These are phyloP conservation scores for Polypedilum pembai DNA, from an alignment of 1,140 invertebrate species.

Conservation along the genomic window DNA sequence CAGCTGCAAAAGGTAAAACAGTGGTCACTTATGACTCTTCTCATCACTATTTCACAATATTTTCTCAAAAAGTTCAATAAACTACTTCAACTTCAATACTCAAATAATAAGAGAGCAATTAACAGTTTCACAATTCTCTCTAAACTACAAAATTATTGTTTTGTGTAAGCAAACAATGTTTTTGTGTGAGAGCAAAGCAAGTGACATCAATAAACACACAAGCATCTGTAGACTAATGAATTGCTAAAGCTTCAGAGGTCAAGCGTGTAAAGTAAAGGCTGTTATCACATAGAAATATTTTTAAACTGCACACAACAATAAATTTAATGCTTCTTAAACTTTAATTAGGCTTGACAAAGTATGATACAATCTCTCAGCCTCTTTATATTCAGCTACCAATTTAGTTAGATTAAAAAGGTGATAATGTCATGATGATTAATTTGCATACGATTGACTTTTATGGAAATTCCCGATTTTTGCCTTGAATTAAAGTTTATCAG, in stretches of 20 bases:
- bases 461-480: no score
- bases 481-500: no score
- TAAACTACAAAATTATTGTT: no score
- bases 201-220: not conserved
- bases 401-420: slow-evolving; percentile 8
- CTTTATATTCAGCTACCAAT: not conserved
- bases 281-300: slow-evolving; percentile 6
- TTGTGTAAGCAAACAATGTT: not conserved
- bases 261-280: not conserved
- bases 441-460: not conserved
- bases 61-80: no score
- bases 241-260: not conserved
- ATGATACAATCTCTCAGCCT: not conserved
- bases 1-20: no score
- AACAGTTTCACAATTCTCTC: no score
- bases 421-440: slow-evolving; percentile 9
- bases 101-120: no score
- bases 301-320: not conserved
- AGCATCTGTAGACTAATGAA: not conserved
- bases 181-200: not conserved
- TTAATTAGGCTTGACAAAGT: not conserved
- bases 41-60: no score
- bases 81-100: no score
- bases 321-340: not conserved
- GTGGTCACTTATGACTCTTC: no score